Percentiles rank a stretch among this genome's conserved stretches.
Conservation (phyloP, 2,888 invertebrate genomes). For the Phalera bucephala region DNA sequence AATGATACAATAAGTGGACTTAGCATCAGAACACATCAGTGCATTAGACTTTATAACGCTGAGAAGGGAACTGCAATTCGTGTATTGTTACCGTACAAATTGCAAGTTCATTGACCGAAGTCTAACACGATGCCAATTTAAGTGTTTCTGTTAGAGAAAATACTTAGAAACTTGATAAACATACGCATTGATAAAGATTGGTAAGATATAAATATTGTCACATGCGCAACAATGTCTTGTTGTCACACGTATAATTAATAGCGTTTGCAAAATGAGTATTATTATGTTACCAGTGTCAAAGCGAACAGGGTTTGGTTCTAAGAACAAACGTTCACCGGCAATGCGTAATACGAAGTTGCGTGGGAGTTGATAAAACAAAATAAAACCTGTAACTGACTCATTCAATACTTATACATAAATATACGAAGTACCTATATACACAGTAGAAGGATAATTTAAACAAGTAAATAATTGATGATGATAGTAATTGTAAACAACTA, state of each 20-base stretch:
- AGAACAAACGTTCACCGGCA: constrained; percentile 34
- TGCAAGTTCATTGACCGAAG: constrained; percentile 10
- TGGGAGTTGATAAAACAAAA: constrained; percentile 42
- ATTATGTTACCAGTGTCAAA: constrained; percentile 5
- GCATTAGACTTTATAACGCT: too few relatives aligned
- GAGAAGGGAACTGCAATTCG: background rate
- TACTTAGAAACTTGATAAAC: too few relatives aligned
- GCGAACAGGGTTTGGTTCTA: constrained; percentile 30
- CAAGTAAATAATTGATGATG: too few relatives aligned
- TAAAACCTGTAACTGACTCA: constrained; percentile 19
- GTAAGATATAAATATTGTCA: too few relatives aligned
- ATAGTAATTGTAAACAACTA: too few relatives aligned
- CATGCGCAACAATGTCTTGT: too few relatives aligned
- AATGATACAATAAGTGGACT: too few relatives aligned
- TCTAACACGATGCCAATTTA: constrained; percentile 1
- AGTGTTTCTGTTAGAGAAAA: background rate
- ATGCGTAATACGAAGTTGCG: constrained; percentile 44
- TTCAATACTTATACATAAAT: constrained; percentile 4
- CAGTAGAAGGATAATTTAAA: too few relatives aligned
- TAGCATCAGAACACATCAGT: too few relatives aligned
- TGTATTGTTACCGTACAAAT: background rate
- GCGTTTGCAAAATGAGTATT: background rate
- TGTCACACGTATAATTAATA: too few relatives aligned
- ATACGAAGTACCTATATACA: background rate
- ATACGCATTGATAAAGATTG: too few relatives aligned